Evolutionary conservation across 2,797 vertebrate genomes (phyloP), one percentile per base, ranked within the genome.

Genomic region (Loris lydekkerianus): DNA sequence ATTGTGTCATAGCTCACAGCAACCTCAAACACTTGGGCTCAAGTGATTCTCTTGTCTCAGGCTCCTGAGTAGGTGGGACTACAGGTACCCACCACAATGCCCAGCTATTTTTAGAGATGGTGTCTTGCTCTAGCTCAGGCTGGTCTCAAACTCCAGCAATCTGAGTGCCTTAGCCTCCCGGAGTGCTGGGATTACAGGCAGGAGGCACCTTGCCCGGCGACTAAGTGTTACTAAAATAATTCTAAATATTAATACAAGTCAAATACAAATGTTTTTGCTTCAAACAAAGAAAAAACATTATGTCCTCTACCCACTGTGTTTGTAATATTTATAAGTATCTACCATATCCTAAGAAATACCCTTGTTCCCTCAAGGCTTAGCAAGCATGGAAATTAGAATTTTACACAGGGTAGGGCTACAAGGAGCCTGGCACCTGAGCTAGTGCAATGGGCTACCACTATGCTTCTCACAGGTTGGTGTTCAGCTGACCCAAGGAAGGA

Each of bases 201-300:
- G 11, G 46, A 13, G 46, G 2, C 46, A 49, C 46, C 46, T 49
- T 49, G 46, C 46, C 46, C 10, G 10, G 10, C 46, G 10, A 49
- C 46, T 73, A 86, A 86, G 21, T 75, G 34, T 61, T 49, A 83
- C 34, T 81, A 88, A 86, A 91, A 86, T 10, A 91, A 27, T 56
- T 86, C 18, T 80, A 78, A 91, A 67, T 60, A 81, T 83, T 73
- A 91, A 67, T 53, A 81, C 14, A 86, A 69, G 63, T 70, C 56
- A 85, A 90, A 88, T 60, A 34, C 40, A 63, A 69, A 82, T 13
- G 4, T 72, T 92, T 84, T 92, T 93, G 23, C 49, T 77, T 85
- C 37, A 90, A 67, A 80, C 72, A 65, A 61, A 78, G 76, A 91
- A 93, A 93, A 83, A 85, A 34, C 21, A 90, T 40, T 82, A 4